Base-by-base conservation (phyloP, 2,113 vertebrate genomes). In the Petromus typicus region DNA sequence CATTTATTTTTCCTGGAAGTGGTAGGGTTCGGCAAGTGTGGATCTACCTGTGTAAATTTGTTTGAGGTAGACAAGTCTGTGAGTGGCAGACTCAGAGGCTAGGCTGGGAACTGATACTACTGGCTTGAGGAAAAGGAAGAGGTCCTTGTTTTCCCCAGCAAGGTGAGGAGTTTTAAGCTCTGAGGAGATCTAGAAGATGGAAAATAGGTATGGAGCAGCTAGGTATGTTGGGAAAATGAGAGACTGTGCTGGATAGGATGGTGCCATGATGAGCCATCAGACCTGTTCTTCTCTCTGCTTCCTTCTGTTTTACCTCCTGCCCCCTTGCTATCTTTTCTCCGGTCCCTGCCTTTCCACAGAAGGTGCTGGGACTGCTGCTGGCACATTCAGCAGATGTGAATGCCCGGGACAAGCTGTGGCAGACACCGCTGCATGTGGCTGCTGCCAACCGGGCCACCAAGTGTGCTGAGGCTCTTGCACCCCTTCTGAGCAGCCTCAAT, bases 371-470 rank as follows among this genome's bases (percentile, higher is more conserved):
- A 79, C 97, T 99, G 97, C 98, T 99, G 80, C 98, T 99, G 91
- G 99, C 98, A 96, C 99, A 99, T 96, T 99, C 98, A 7, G 99
- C 99, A 2, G 99, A 99, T 1, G 99, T 99, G 97, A 99, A 99
- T 23, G 96, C 99, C 75, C 98, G 98, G 13, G 99, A 99, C 98
- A 99, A 99, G 98, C 98, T 99, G 90, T 99, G 99, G 99, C 99
- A 99, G 95, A 99, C 99, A 7, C 99, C 99, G 0, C 96, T 99
- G 96, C 99, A 99, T 48, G 98, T 99, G 90, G 99, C 99, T 4
- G 99, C 99, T 1, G 99, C 99, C 97, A 99, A 99, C 98, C 98
- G 99, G 96, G 99, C 99, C 90, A 98, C 98, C 84, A 98, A 99
- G 90, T 99, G 99, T 22, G 99, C 99, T 22, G 98, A 99, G 98